phyloP scores from a whole-genome alignment of 2,888 invertebrate genomes.

The Cyaniris semiargus region DNA sequence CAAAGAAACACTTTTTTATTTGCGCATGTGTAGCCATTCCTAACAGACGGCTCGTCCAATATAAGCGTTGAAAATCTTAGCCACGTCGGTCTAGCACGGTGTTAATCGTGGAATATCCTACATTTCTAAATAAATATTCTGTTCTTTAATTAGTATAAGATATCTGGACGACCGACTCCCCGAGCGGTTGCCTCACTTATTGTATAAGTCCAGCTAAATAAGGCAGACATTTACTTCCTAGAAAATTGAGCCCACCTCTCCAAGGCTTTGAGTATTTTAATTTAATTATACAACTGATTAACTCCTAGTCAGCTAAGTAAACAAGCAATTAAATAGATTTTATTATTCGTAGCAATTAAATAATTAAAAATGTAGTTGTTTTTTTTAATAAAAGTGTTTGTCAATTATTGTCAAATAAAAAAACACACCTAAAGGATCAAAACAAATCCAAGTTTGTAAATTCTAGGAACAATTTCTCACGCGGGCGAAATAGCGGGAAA shows the following conservation, averaged over 20 bases:
- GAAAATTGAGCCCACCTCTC: constrained; percentile 22
- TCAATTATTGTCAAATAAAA: too few relatives aligned
- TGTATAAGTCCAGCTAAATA: constrained; percentile 27
- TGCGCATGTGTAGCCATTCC: too few relatives aligned
- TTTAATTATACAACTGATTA: constrained; percentile 29
- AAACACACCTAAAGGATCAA: too few relatives aligned
- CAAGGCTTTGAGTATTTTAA: constrained; percentile 28
- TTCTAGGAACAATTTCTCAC: too few relatives aligned
- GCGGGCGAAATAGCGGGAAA: too few relatives aligned
- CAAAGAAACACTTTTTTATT: too few relatives aligned
- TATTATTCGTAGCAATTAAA: too few relatives aligned
- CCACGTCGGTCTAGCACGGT: not conserved
- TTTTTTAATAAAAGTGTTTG: too few relatives aligned
- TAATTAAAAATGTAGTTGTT: too few relatives aligned
- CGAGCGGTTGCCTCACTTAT: constrained; percentile 12
- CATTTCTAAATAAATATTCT: not conserved
- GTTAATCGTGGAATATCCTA: not conserved
- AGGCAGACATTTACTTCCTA: constrained; percentile 27
- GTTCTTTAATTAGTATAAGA: constrained; percentile 7
- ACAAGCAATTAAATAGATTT: not conserved
- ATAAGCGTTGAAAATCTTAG: too few relatives aligned
- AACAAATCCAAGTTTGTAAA: too few relatives aligned
- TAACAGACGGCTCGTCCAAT: too few relatives aligned
- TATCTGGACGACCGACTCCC: not conserved
- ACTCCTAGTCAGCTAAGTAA: not conserved